phyloP scores from a whole-genome alignment of 2,888 invertebrate species.

The Sclerodermus sp. region DNA sequence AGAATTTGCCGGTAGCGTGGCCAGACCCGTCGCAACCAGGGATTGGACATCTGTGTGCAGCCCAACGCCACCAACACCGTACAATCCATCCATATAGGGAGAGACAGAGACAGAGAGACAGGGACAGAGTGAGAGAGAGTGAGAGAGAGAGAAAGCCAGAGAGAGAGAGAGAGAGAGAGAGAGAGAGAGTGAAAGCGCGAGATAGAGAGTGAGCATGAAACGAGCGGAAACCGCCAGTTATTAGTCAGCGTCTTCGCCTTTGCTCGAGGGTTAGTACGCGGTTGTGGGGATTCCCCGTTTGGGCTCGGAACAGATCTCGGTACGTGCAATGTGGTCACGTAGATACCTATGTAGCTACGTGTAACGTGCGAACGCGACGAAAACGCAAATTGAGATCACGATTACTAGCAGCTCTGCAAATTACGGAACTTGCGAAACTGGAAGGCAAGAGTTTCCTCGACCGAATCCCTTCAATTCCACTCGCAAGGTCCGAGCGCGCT shows the following conservation, averaged over 20 bases:
- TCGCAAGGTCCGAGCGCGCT: too few relatives aligned
- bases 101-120: constrained; percentile 39
- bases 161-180: too few relatives aligned
- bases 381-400: constrained; percentile 34
- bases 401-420: constrained; percentile 22
- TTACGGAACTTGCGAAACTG: constrained; percentile 23
- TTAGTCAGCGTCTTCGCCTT: constrained; percentile 55
- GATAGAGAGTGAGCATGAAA: constrained; percentile 50
- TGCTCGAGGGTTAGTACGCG: constrained; percentile 37
- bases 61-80: constrained; percentile 32
- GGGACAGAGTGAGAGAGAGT: too few relatives aligned
- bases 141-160: too few relatives aligned
- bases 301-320: constrained; percentile 21
- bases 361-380: constrained; percentile 35
- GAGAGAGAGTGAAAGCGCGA: constrained; percentile 12
- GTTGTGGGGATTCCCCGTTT: constrained; percentile 23
- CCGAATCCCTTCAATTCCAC: too few relatives aligned
- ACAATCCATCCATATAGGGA: constrained; percentile 39
- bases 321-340: constrained; percentile 34
- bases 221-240: constrained; percentile 55
- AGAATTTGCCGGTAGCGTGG: constrained; percentile 97
- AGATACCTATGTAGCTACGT: constrained; percentile 27
- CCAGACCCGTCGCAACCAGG: constrained; percentile 97
- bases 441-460: constrained; percentile 10
- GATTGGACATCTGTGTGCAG: constrained; percentile 84